Evolutionary conservation across 2,888 invertebrate genomes (phyloP).

Genomic region (Lampropteryx suffumata): DNA sequence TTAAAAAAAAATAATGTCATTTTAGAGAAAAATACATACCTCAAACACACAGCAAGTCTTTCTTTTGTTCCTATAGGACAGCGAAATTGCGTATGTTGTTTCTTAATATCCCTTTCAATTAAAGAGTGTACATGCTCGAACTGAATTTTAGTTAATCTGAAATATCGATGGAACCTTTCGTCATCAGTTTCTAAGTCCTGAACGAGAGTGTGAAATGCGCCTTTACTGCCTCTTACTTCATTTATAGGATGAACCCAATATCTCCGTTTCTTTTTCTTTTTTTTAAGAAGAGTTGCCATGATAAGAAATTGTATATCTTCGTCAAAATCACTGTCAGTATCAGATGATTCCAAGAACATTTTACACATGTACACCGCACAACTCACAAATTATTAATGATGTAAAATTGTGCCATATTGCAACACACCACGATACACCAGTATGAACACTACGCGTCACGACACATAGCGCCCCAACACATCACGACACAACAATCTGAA

Average conservation of each 20-base stretch:
- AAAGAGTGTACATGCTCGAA: conserved; percentile 22
- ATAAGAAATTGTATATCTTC: too few species aligned
- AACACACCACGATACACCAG: too few species aligned
- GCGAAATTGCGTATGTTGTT: conserved; percentile 24
- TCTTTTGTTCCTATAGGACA: conserved; percentile 28
- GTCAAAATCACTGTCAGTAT: too few species aligned
- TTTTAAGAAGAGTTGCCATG: too few species aligned
- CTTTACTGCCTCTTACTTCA: not conserved
- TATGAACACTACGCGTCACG: not conserved
- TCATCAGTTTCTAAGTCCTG: conserved; percentile 22
- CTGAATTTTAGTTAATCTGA: conserved; percentile 24
- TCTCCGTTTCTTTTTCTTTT: too few species aligned
- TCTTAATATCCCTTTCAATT: conserved; percentile 17
- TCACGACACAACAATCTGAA: too few species aligned
- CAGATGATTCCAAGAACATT: too few species aligned
- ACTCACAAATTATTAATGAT: too few species aligned
- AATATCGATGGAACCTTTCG: conserved; percentile 25
- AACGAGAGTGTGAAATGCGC: conserved; percentile 12
- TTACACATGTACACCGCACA: too few species aligned
- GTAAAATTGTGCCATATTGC: too few species aligned
- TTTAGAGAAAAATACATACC: conserved; percentile 24
- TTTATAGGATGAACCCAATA: too few species aligned
- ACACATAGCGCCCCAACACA: conserved; percentile 29
- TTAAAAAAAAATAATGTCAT: conserved; percentile 5
- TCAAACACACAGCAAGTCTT: conserved; percentile 30